Evolutionary conservation across 2,113 vertebrate species (phyloP).

Genomic region (Acrocephalus arundinaceus): DNA sequence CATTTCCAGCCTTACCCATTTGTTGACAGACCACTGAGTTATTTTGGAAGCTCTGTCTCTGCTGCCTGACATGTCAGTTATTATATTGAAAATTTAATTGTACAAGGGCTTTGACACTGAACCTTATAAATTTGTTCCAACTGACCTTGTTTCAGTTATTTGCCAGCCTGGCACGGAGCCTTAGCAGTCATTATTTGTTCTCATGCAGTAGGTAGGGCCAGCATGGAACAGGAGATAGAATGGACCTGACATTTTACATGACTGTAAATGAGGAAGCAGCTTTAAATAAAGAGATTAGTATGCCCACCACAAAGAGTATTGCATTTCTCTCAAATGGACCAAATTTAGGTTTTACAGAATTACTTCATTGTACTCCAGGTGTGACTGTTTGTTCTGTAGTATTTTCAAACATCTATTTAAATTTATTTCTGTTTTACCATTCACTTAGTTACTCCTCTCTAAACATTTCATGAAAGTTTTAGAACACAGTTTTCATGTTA

Average conservation of each 20-base stretch:
- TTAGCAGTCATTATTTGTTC: constrained; percentile 46
- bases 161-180: constrained; percentile 48
- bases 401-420: constrained; percentile 52
- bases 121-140: constrained; percentile 68
- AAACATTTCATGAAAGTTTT: neutral
- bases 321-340: constrained; percentile 34
- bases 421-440: constrained; percentile 33
- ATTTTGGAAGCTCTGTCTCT: constrained; percentile 58
- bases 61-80: constrained; percentile 24
- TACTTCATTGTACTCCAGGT: constrained; percentile 10
- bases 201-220: constrained; percentile 30
- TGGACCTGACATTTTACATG: constrained; percentile 39
- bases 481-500: neutral
- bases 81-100: constrained; percentile 56
- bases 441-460: constrained; percentile 29
- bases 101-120: constrained; percentile 53
- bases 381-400: constrained; percentile 40
- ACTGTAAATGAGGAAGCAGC: constrained; percentile 38
- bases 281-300: constrained; percentile 62
- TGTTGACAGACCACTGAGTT: constrained; percentile 68
- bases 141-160: constrained; percentile 71
- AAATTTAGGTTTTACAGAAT: constrained; percentile 23
- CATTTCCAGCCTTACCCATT: constrained; percentile 55
- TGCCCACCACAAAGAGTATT: constrained; percentile 11
- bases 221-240: constrained; percentile 1